phyloP scores from a whole-genome alignment of 2,797 vertebrate genomes.

The Neosalanx taihuensis region DNA sequence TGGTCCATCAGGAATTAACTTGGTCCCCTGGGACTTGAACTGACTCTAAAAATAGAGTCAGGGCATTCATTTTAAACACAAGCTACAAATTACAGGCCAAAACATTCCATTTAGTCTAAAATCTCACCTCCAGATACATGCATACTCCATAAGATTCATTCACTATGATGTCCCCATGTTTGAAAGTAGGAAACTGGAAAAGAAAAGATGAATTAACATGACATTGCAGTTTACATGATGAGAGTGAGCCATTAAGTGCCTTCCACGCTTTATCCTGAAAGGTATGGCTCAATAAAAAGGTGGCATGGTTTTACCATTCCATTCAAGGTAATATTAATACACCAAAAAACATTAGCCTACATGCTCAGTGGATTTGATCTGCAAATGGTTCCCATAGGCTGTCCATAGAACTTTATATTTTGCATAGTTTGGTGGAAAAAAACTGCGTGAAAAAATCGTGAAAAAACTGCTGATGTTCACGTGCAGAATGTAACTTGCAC shows the following conservation, averaged over 20 bases:
- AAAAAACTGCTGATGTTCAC: too few relatives aligned
- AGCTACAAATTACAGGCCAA: neutral
- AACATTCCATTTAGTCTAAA: neutral
- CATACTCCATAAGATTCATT: constrained; percentile 72
- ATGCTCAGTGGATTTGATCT: too few relatives aligned
- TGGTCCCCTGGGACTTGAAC: constrained; percentile 69
- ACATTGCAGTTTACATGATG: neutral
- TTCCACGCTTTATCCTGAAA: neutral
- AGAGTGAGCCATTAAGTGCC: neutral
- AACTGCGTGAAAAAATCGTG: too few relatives aligned
- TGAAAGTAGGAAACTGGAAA: constrained; percentile 69
- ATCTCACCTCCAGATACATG: constrained; percentile 73
- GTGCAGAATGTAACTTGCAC: too few relatives aligned
- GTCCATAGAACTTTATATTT: too few relatives aligned
- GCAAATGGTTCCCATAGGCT: too few relatives aligned
- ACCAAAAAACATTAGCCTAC: too few relatives aligned
- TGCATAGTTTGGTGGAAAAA: too few relatives aligned
- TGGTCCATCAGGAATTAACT: constrained; percentile 60
- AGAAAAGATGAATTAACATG: constrained; percentile 2
- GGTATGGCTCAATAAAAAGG: too few relatives aligned
- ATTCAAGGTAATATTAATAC: too few relatives aligned
- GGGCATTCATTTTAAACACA: constrained; percentile 6
- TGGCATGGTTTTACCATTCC: too few relatives aligned
- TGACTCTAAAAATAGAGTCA: constrained; percentile 52
- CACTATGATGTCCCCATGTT: constrained; percentile 61